These are phyloP conservation scores for Megaustenia siamemsis DNA, from an alignment of 2,888 invertebrate species.

Conservation along the genomic window DNA sequence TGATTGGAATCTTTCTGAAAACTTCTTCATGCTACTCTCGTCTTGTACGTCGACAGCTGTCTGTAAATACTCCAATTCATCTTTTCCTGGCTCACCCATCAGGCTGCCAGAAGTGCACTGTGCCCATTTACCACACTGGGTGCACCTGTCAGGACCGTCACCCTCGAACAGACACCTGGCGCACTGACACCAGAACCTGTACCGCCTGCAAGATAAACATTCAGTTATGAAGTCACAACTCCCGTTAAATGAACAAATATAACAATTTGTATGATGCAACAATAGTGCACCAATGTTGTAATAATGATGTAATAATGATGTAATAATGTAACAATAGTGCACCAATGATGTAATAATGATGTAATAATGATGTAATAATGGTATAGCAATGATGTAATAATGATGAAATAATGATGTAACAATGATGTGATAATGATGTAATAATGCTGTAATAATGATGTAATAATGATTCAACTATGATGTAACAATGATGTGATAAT, in stretches of 20 bases:
- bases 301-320: no score
- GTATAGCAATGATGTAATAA: no score
- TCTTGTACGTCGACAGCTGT: no score
- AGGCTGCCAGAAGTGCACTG: not conserved
- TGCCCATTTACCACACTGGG: constrained; percentile 36
- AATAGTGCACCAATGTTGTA: not conserved
- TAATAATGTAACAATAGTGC: not conserved
- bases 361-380: no score
- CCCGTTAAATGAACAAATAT: not conserved
- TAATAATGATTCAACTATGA: not conserved
- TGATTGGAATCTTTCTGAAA: not conserved
- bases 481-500: no score
- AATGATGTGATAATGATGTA: not conserved
- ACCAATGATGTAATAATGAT: no score
- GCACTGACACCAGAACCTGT: constrained; percentile 45
- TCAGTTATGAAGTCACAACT: not conserved
- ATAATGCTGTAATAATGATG: not conserved
- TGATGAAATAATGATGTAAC: not conserved
- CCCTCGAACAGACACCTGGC: constrained; percentile 32
- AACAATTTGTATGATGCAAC: not conserved
- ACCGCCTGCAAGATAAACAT: constrained; percentile 37
- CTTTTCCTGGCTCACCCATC: not conserved
- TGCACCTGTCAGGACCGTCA: constrained; percentile 32
- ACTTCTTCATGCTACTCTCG: not conserved
- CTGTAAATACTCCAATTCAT: not conserved